These are phyloP conservation scores for Prosapia bicincta DNA, from an alignment of 2,888 invertebrate species.

Conservation along the genomic window DNA sequence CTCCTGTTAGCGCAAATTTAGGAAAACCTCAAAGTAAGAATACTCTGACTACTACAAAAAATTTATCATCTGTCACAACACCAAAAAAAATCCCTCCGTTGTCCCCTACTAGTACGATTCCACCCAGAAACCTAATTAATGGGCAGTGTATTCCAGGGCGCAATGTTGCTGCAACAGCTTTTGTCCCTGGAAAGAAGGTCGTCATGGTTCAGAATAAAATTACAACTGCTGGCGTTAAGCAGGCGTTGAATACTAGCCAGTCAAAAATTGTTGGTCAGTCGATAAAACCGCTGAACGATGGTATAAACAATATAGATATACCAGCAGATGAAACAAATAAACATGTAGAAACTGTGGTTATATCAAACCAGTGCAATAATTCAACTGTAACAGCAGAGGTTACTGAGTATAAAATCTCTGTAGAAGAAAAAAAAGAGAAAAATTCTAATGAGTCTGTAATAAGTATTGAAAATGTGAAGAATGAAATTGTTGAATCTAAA, in stretches of 20 bases:
- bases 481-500: neutral
- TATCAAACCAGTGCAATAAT: neutral
- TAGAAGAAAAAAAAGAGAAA: neutral
- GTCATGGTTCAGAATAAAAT: conserved; percentile 7
- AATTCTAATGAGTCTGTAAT: neutral
- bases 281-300: neutral
- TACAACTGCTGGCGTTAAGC: neutral
- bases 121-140: conserved; percentile 2
- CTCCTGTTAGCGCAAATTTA: neutral
- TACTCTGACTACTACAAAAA: neutral
- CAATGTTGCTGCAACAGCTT: conserved; percentile 32
- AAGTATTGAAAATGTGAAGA: neutral
- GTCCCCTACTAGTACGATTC: conserved; percentile 9
- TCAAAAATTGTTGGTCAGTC: neutral
- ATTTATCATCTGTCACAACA: neutral
- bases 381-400: neutral
- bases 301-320: no score
- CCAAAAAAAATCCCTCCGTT: conserved; percentile 4
- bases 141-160: conserved; percentile 26
- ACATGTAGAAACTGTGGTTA: neutral
- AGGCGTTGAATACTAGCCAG: neutral
- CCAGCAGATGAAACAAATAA: neutral
- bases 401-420: neutral
- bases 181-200: conserved; percentile 30
- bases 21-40: neutral